Evolutionary conservation across 2,797 vertebrate species (phyloP).

Genomic region (Schizopygopsis pylzovi): DNA sequence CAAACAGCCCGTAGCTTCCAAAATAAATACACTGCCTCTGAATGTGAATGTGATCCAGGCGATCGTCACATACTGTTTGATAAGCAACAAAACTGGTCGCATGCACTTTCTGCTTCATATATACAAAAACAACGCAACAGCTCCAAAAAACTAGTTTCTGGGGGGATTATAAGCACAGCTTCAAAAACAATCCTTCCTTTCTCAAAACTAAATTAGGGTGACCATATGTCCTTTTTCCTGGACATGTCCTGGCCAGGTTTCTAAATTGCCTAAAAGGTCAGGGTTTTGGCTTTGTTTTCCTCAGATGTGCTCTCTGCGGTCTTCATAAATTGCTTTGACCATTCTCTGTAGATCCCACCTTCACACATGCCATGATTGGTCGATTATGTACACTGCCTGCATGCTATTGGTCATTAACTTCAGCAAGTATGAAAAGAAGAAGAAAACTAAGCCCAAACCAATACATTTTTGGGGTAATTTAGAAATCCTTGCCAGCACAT

Average conservation of each 20-base stretch:
- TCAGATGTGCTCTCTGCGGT: background rate
- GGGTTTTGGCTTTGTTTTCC: background rate
- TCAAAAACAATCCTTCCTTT: constrained; percentile 8
- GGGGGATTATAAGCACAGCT: constrained; percentile 23
- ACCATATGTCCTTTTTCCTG: background rate
- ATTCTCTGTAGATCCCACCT: background rate
- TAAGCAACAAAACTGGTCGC: background rate
- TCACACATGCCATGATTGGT: background rate
- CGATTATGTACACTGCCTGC: background rate
- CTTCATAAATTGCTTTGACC: background rate
- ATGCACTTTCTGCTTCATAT: constrained; percentile 48
- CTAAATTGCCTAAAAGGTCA: background rate
- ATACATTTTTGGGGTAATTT: background rate
- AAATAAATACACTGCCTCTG: background rate
- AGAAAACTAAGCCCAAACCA: background rate
- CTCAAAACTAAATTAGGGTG: constrained; percentile 15
- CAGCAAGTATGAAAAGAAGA: background rate
- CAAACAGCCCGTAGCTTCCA: background rate
- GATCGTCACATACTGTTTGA: background rate
- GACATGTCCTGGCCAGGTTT: background rate
- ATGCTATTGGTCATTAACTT: background rate
- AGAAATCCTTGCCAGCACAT: background rate
- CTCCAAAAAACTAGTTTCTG: constrained; percentile 16
- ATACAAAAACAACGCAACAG: constrained; percentile 52
- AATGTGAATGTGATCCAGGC: constrained; percentile 20